A percentile compares a stretch with the other conserved stretches of the same genome.
Evolutionary conservation across 2,113 vertebrate genomes (phyloP).

Genomic region (Prochilodus magdalenae): DNA sequence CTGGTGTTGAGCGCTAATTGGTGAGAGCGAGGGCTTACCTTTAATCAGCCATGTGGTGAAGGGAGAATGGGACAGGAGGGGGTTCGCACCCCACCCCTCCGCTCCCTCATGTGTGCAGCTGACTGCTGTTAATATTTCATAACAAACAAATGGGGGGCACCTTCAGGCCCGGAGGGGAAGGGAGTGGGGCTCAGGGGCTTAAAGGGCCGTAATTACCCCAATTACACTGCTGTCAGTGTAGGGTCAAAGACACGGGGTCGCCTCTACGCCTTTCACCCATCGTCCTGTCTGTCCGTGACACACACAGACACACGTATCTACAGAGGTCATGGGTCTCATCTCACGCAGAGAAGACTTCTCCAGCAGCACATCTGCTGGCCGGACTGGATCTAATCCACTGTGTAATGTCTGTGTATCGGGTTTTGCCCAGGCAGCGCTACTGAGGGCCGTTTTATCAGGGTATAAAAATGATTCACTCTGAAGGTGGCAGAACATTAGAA

Average conservation of each 20-base stretch:
- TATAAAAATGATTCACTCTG: background rate
- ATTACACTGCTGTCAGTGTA: slow-evolving; percentile 51
- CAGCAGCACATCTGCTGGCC: slow-evolving; percentile 11
- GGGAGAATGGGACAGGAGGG: slow-evolving; percentile 19
- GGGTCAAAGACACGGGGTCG: slow-evolving; percentile 38
- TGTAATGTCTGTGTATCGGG: slow-evolving; percentile 10
- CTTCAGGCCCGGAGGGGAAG: slow-evolving; percentile 30
- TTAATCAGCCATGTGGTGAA: slow-evolving; percentile 76
- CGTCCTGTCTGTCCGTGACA: slow-evolving; percentile 28
- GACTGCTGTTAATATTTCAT: slow-evolving; percentile 81
- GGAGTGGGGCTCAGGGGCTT: slow-evolving; percentile 29
- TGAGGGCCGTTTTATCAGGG: background rate
- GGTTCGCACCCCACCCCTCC: slow-evolving; percentile 54
- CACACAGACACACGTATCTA: slow-evolving; percentile 4
- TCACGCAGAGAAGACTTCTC: background rate
- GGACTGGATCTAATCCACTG: background rate
- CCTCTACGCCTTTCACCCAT: slow-evolving; percentile 9
- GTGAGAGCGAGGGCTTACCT: slow-evolving; percentile 55
- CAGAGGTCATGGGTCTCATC: slow-evolving; percentile 27
- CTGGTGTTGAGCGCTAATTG: slow-evolving; percentile 73
- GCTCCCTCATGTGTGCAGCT: slow-evolving; percentile 74
- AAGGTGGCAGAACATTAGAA: background rate
- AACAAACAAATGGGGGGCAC: slow-evolving; percentile 70
- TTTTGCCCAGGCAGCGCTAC: background rate
- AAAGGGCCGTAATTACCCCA: slow-evolving; percentile 57